phyloP scores from a whole-genome alignment of 2,797 vertebrate genomes.

The Sus cebifrons region DNA sequence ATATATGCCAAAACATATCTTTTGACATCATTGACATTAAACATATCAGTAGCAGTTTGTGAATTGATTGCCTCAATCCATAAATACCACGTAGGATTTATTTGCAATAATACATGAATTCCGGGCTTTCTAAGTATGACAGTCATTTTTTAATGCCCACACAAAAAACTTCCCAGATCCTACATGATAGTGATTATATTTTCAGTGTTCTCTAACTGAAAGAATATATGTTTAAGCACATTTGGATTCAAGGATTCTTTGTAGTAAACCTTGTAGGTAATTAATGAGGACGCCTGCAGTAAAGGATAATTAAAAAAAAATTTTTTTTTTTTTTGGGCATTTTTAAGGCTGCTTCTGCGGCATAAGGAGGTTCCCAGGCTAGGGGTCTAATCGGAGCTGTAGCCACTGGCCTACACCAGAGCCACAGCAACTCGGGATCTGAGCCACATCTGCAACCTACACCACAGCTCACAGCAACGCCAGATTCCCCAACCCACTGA shows the following conservation, averaged over 20 bases:
- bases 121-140: not conserved
- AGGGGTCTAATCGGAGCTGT: too few relatives aligned
- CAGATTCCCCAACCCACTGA: too few relatives aligned
- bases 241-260: conserved; percentile 46
- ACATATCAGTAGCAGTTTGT: conserved; percentile 37
- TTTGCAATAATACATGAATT: conserved; percentile 47
- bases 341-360: too few relatives aligned
- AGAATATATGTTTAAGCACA: not conserved
- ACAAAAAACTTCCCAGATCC: not conserved
- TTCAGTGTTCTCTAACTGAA: conserved; percentile 60
- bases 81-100: conserved; percentile 44
- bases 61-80: not conserved
- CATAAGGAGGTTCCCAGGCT: too few relatives aligned
- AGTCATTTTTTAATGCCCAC: not conserved
- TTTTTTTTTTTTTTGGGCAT: too few relatives aligned
- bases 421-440: too few relatives aligned
- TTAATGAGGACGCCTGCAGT: not conserved
- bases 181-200: not conserved
- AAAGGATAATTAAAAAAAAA: not conserved
- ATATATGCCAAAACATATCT: not conserved
- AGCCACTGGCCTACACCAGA: too few relatives aligned
- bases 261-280: conserved; percentile 23
- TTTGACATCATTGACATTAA: conserved; percentile 31
- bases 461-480: too few relatives aligned
- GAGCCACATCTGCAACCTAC: too few relatives aligned